Evolutionary conservation across 2,797 vertebrate genomes (phyloP), one percentile per base, ranked within the genome.

Genomic region (Gobionotothen gibberifrons): DNA sequence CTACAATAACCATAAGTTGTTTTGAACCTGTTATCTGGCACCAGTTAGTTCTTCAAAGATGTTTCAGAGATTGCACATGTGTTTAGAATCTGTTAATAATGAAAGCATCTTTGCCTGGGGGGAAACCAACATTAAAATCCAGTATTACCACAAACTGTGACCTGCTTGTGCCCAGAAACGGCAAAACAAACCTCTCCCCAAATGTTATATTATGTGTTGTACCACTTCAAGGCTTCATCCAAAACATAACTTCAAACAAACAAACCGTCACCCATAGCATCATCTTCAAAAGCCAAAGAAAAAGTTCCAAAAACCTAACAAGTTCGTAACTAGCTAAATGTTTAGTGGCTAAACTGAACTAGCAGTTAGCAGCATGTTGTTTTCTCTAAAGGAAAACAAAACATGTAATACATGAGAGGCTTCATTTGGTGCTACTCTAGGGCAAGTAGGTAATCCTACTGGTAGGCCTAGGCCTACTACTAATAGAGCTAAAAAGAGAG

Each of bases 171-270:
- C 12, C 17, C 42, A 59, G 10, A 16, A 59, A 42, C 40, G 22
- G 13, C 15, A 43, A 13, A 8, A 16, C 40, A 16, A 43, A 22
- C 40, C 11, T 55, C 16, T 26, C 26, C 7, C 56, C n/a, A 14
- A 26, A 26, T 26, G 26, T 26, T 26, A 26, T 26, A 26, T 26
- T 26, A 26, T 26, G 26, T 36, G 32, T 13, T 58, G 0, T 58
- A 19, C 0, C 4, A 12, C 1, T 1, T 12, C 7, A 3, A 22
- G 15, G 39, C n/a, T 52, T 26, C 21, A 53, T 0, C 0, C 51
- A 4, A 14, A 29, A 53, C 22, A 53, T 26, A 0, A 52, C 21
- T 29, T 54, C 29, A 4, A 54, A 14, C 29, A 54, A 32, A 14
- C 26, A 0, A 7, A 53, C 17, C 29, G 16, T 53, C 3, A n/a